Evolutionary conservation across 2,113 vertebrate species (phyloP), one percentile per base, ranked within the genome.

Genomic region (Natator depressus): DNA sequence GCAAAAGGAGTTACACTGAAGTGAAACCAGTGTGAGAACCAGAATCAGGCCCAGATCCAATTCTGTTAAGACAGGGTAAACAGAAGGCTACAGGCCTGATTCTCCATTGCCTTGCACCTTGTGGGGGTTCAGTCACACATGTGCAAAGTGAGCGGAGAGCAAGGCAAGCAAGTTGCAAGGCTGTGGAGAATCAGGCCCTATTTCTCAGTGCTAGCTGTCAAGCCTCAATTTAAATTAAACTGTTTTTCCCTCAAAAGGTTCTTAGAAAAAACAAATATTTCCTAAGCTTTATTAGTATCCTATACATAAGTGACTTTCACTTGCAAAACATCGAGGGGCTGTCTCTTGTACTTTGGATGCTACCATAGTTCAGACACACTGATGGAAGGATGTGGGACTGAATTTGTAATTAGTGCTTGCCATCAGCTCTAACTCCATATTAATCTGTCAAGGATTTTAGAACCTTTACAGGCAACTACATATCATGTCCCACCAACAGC

Each of bases 1-100:
- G 51, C 13, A 87, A 94, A 95, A 29, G 8, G 82, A 4, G 9
- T 62, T 89, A 69, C 42, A 59, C 24, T 27, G 42, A 8, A 80
- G 22, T 3, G 84, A 80, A 80, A 51, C 50, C 47, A 50, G 3
- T 2, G 79, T 76, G 54, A 47, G 13, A 31, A 72, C 25, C 50
- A 79, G 7, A 0, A 0, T 24, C 82, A 42, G 38, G 25, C 4
- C 3, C 6, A 9, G 29, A 50, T 84, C 27, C 2, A 51, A 0
- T 14, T 85, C 89, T 88, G 89, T 49, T 24, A 0, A 59, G 91
- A 51, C 3, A 76, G 49, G 25, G 59, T 38, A 59, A 65, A 14
- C 72, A 80, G n/a, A n/a, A 82, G 6, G 31, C 4, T 89, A 35
- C 81, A 3, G 14, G 24, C 80, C 53, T 81, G 22, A 6, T 9